These are phyloP conservation scores for Menidia beryllina DNA, from an alignment of 2,113 vertebrate species.

Conservation along the genomic window DNA sequence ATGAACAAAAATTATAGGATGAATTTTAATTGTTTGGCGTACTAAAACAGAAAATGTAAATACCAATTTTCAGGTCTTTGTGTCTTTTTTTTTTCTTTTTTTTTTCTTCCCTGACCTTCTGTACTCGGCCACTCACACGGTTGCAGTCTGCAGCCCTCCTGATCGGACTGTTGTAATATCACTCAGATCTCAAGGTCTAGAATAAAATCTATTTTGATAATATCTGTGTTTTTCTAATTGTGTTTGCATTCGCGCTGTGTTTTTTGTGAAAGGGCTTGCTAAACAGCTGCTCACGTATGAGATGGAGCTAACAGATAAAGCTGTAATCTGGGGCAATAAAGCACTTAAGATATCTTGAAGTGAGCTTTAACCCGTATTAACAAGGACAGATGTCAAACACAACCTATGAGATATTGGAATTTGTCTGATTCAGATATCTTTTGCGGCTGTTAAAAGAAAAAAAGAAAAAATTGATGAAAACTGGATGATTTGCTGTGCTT, in stretches of 20 bases:
- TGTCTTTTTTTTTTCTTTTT: conserved; percentile 86
- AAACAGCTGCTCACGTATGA: not conserved
- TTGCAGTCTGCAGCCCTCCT: conserved; percentile 89
- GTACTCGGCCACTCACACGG: conserved; percentile 87
- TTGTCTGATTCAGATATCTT: no score
- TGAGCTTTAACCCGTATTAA: no score
- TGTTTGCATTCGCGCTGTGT: not conserved
- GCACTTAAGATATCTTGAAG: no score
- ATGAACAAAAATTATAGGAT: conserved; percentile 80
- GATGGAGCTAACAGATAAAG: no score
- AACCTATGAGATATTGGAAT: no score
- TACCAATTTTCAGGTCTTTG: conserved; percentile 88
- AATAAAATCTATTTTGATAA: conserved; percentile 99
- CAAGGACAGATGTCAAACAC: no score
- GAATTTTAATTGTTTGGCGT: conserved; percentile 82
- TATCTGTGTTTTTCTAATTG: conserved; percentile 75
- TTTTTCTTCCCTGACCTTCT: conserved; percentile 83
- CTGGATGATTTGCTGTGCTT: no score
- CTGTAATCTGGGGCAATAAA: no score
- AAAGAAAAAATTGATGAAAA: no score
- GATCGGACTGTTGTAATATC: conserved; percentile 98
- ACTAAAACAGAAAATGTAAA: conserved; percentile 94
- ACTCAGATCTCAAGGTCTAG: conserved; percentile 97
- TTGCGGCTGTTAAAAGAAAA: no score
- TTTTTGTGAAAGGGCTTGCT: not conserved